Conservation (phyloP, 2,888 invertebrate genomes). For the Sympetrum striolatum region DNA sequence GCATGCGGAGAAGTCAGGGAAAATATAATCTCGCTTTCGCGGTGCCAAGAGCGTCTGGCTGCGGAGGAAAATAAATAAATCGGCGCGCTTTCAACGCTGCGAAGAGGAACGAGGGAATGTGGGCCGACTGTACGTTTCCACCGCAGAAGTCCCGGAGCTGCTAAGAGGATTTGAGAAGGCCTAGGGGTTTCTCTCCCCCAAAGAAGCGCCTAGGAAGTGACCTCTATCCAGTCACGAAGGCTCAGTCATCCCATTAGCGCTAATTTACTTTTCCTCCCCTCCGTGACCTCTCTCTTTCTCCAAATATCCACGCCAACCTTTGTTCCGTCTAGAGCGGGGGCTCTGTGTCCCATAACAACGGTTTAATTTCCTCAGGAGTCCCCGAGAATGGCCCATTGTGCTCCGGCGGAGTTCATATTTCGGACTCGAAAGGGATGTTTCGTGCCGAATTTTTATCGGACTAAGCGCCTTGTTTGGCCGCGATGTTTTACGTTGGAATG, state of each 20-base stretch:
- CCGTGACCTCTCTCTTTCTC: not conserved
- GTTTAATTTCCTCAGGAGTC: too few species aligned
- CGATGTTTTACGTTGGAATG: too few species aligned
- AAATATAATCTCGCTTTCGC: not conserved
- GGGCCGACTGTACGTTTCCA: not conserved
- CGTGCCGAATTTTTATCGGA: too few species aligned
- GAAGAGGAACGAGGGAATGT: not conserved
- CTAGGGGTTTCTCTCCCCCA: not conserved
- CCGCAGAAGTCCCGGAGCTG: not conserved
- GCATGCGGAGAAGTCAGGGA: not conserved
- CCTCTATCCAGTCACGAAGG: constrained; percentile 24
- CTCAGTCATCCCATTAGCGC: constrained; percentile 28
- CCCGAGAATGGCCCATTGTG: too few species aligned
- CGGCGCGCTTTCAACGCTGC: not conserved
- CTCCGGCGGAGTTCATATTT: too few species aligned
- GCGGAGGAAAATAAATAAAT: too few species aligned
- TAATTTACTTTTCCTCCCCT: constrained; percentile 25
- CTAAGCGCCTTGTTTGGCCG: too few species aligned
- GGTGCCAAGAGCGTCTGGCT: too few species aligned
- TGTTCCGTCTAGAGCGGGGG: too few species aligned
- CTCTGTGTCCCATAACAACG: too few species aligned
- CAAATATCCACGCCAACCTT: too few species aligned
- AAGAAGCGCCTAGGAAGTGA: constrained; percentile 13
- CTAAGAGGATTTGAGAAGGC: constrained; percentile 14
- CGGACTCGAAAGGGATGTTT: too few species aligned